A percentile compares a stretch with the other conserved stretches of the same genome.
Conservation (phyloP, 2,113 vertebrate genomes). For the Boulengeromyrus knoepffleri region DNA sequence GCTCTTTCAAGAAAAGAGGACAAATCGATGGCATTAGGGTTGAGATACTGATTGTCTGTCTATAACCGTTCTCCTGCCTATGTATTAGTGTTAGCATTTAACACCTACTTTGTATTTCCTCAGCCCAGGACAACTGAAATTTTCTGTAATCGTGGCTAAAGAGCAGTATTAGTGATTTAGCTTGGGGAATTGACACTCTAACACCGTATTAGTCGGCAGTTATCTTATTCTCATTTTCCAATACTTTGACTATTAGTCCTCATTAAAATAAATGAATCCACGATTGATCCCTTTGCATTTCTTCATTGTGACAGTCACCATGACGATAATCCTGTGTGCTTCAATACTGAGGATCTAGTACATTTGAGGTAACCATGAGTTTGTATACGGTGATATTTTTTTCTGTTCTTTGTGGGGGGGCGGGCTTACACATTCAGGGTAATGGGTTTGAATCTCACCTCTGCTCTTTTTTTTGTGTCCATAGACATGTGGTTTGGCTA, state of each 20-base stretch:
- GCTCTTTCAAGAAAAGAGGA: background rate
- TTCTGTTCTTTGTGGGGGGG: background rate
- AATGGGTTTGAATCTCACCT: background rate
- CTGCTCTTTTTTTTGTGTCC: background rate
- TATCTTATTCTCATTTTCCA: background rate
- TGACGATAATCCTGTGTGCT: background rate
- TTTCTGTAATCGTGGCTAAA: background rate
- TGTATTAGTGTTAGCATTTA: background rate
- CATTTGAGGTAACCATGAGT: background rate
- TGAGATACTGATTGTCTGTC: background rate
- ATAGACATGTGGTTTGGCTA: background rate
- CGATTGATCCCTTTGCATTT: background rate
- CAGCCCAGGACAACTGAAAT: background rate
- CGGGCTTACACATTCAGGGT: background rate
- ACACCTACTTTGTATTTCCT: background rate
- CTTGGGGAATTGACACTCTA: background rate
- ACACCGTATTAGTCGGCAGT: background rate
- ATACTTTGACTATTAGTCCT: background rate
- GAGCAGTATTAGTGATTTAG: background rate
- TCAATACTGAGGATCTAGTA: background rate
- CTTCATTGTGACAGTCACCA: background rate
- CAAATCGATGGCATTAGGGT: background rate
- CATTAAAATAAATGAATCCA: background rate
- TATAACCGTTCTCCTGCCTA: background rate
- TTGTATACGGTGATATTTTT: background rate